Evolutionary conservation across 2,888 invertebrate genomes (phyloP).

Genomic region (Perizoma affinitatum): DNA sequence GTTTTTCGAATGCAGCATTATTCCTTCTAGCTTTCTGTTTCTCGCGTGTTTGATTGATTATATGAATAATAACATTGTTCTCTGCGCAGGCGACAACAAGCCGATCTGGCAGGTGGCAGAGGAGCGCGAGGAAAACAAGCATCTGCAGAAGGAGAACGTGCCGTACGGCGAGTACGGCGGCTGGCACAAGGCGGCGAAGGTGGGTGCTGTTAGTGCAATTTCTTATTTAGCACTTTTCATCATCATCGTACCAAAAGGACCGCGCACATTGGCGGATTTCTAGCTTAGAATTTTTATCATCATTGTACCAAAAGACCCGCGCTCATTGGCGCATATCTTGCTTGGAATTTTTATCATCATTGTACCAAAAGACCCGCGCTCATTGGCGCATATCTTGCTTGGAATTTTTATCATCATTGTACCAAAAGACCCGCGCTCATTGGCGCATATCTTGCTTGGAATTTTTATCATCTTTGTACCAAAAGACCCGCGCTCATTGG

Average conservation of each 20-base stretch:
- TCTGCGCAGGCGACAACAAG: conserved; percentile 92
- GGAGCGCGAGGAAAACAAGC: conserved; percentile 98
- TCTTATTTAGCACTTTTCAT: neutral
- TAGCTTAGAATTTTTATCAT: too few species aligned
- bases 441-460: neutral
- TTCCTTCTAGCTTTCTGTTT: neutral
- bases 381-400: too few species aligned
- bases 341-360: too few species aligned
- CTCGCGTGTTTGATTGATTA: neutral
- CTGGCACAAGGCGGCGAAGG: conserved; percentile 99
- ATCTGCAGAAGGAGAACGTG: conserved; percentile 92
- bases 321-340: too few species aligned
- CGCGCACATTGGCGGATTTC: too few species aligned
- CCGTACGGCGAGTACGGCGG: conserved; percentile 97
- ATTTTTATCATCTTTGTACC: neutral
- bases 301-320: too few species aligned
- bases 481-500: too few species aligned
- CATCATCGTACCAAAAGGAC: neutral
- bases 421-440: too few species aligned
- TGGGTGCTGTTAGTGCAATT: conserved; percentile 18
- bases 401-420: neutral
- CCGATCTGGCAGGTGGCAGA: conserved; percentile 99
- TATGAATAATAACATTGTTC: conserved; percentile 1
- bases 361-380: too few species aligned
- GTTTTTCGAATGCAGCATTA: too few species aligned